Evolutionary conservation across 64 coral and sea anemone species (phyloP), one percentile per base, ranked within the genome.

Genomic region (Trachythela sp.): DNA sequence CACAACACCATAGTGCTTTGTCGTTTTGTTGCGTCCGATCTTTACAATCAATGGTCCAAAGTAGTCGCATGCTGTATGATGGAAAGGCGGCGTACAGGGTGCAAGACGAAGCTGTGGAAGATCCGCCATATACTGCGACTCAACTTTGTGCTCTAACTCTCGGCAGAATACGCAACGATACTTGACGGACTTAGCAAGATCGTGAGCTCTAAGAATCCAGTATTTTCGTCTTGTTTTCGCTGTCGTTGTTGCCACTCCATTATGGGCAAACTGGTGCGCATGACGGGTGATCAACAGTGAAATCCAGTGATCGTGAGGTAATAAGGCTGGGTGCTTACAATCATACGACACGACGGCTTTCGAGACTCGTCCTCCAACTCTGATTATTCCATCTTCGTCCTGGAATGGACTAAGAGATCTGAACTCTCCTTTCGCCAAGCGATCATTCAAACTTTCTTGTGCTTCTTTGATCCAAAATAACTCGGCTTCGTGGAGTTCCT

Each of bases 351-450:
- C 58, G 27, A 86, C 32, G 31, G 56, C 85, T 36, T 92, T 54
- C 24, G 67, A 84, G 43, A 92, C 68, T 52, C 91, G 27, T 83
- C 91, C 85, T 39, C 85, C 91, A 30, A 92, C 91, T 92, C 85
- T 87, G 8, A 87, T 35, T 1, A 92, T 56, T 36, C 58, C 85
- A 49, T 87, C 49, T 26, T 56, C 40, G 35, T 92, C 91, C 11
- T 52, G 8, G 49, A 88, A 92, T 4, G 91, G 71, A 37, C 85
- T 87, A 9, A 88, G 76, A 13, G 68, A 48, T 18, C 54, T 51
- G 48, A 92, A 92, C 48, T 92, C 90, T 48, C 48, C 48, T 36
- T 91, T 90, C 24, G 35, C 2, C 11, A 86, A 59, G 39, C 84
- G 83, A 36, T 27, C 26, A 20, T 68, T 40, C 32, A 48, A 31